These are phyloP conservation scores for Noturus placidus DNA, from an alignment of 2,113 vertebrate genomes.

Conservation along the genomic window DNA sequence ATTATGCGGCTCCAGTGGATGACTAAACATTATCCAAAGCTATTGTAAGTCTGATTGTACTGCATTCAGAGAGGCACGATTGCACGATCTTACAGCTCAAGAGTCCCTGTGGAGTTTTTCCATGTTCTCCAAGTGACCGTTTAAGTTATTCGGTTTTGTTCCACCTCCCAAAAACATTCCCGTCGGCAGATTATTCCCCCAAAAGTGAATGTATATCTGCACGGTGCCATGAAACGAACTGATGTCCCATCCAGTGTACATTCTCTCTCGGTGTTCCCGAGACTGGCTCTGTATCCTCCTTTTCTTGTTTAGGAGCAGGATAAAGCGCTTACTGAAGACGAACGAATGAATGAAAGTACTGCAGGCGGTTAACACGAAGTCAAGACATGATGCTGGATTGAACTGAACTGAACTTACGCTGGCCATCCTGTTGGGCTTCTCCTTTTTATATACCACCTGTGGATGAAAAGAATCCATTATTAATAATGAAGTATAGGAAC, in stretches of 20 bases:
- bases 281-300: no score
- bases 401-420: slow-evolving; percentile 56
- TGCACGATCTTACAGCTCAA: not conserved
- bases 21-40: not conserved
- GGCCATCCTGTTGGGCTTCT: slow-evolving; percentile 63
- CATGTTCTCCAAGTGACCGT: not conserved
- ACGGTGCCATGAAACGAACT: not conserved
- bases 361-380: not conserved
- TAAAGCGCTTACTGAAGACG: not conserved
- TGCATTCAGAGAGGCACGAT: not conserved
- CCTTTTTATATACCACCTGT: slow-evolving; percentile 45
- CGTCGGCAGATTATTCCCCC: not conserved
- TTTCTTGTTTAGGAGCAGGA: not conserved
- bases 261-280: no score
- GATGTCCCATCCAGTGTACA: no score
- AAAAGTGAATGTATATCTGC: not conserved
- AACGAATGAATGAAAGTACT: not conserved
- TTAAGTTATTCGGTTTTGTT: not conserved
- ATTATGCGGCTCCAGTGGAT: not conserved
- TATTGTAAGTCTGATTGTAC: no score
- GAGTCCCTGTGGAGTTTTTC: not conserved
- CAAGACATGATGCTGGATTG: not conserved
- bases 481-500: not conserved
- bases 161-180: not conserved
- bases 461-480: not conserved